Percentiles rank a stretch among this genome's conserved stretches.
Conservation (phyloP, 2,797 vertebrate genomes). For the Schizopygopsis pylzovi region DNA sequence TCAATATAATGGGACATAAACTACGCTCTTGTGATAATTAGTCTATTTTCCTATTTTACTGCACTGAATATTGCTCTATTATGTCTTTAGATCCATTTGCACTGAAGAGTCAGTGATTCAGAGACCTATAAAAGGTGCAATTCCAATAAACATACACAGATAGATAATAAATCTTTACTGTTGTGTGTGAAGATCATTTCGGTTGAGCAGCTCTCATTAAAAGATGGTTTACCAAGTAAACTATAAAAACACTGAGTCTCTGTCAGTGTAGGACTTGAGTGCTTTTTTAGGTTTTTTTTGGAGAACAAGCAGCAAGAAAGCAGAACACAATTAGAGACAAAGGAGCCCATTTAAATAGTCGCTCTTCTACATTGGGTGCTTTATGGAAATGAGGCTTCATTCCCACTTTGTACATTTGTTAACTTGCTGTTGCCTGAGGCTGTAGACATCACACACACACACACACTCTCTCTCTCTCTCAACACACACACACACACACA, state of each 20-base stretch:
- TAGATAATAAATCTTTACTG: background rate
- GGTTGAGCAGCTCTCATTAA: conserved; percentile 11
- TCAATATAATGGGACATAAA: conserved; percentile 5
- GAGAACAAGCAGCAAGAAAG: conserved; percentile 56
- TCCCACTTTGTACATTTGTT: conserved; percentile 80
- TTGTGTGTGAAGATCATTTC: background rate
- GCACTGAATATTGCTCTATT: background rate
- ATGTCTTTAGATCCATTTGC: background rate
- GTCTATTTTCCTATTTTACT: conserved; percentile 1
- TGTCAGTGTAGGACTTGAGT: conserved; percentile 33
- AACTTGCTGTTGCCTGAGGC: conserved; percentile 81
- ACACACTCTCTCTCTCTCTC: no score
- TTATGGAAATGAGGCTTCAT: conserved; percentile 82
- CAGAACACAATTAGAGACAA: conserved; percentile 76
- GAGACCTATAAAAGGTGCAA: background rate
- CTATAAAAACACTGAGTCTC: background rate
- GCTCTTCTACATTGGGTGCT: conserved; percentile 73
- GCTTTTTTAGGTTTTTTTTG: conserved; percentile 32
- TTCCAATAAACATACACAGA: background rate
- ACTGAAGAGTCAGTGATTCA: conserved; percentile 1
- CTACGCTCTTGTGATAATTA: background rate
- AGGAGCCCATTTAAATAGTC: conserved; percentile 77
- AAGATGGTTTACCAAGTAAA: conserved; percentile 6
- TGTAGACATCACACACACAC: conserved; percentile 75
- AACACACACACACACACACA: no score